Evolutionary conservation across 2,888 invertebrate species (phyloP).

Genomic region (Acleris sparsana): DNA sequence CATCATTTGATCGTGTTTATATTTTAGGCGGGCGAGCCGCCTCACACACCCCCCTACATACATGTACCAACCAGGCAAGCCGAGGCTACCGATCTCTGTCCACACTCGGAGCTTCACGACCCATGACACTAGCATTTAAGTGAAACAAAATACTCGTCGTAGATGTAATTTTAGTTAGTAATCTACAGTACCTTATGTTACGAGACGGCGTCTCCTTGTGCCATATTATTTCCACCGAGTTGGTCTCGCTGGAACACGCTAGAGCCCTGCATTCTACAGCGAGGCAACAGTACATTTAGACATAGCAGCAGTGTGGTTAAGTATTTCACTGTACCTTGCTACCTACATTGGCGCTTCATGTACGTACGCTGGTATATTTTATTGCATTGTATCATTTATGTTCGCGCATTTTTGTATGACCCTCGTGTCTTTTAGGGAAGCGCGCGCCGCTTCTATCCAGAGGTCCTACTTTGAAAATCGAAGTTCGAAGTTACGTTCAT

Average conservation of each 20-base stretch:
- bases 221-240: not conserved
- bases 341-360: too few species aligned
- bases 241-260: too few species aligned
- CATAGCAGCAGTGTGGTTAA: too few species aligned
- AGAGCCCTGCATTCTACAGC: too few species aligned
- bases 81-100: not conserved
- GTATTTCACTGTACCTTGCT: too few species aligned
- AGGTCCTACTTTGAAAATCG: too few species aligned
- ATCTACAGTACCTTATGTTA: constrained; percentile 2
- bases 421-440: not conserved
- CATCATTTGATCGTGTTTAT: too few species aligned
- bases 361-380: too few species aligned
- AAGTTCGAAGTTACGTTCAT: too few species aligned
- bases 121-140: constrained; percentile 27
- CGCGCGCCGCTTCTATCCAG: too few species aligned
- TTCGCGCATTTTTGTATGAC: not conserved
- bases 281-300: too few species aligned
- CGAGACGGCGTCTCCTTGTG: not conserved
- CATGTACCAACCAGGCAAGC: not conserved
- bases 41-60: not conserved
- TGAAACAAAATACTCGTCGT: constrained; percentile 2
- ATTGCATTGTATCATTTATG: not conserved
- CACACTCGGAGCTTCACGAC: constrained; percentile 1
- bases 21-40: too few species aligned
- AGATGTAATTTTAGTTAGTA: constrained; percentile 10